These are phyloP conservation scores for Rana temporaria DNA, from an alignment of 2,113 vertebrate species.

Conservation along the genomic window DNA sequence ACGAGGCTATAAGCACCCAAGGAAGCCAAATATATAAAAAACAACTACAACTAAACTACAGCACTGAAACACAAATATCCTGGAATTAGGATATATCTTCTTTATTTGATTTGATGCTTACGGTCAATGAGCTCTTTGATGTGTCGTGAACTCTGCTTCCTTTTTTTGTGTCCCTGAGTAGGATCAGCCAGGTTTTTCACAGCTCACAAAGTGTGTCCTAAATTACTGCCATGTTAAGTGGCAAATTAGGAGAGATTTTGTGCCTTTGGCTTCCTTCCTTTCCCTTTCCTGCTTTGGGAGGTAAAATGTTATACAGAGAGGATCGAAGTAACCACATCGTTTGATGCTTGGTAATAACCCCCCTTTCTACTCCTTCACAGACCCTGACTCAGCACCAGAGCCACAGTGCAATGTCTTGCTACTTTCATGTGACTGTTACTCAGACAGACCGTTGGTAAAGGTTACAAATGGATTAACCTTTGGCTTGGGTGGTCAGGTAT, in stretches of 20 bases:
- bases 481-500: constrained; percentile 37
- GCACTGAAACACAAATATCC: constrained; percentile 27
- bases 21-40: constrained; percentile 11
- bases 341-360: background rate
- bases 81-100: background rate
- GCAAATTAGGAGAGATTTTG: constrained; percentile 30
- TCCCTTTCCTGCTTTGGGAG: constrained; percentile 41
- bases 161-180: background rate
- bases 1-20: background rate
- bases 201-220: constrained; percentile 23
- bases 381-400: constrained; percentile 35
- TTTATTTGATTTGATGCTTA: constrained; percentile 22
- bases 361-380: constrained; percentile 3
- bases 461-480: constrained; percentile 30
- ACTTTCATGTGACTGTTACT: constrained; percentile 42
- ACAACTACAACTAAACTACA: constrained; percentile 1
- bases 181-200: constrained; percentile 10
- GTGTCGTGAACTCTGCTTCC: background rate
- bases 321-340: constrained; percentile 25
- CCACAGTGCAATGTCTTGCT: constrained; percentile 9
- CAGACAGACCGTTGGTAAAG: constrained; percentile 13
- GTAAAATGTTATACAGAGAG: constrained; percentile 10
- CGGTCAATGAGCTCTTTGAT: constrained; percentile 35
- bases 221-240: background rate
- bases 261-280: constrained; percentile 12